phyloP scores from a whole-genome alignment of 2,797 vertebrate genomes.

The Brachyrhaphis roseni region DNA sequence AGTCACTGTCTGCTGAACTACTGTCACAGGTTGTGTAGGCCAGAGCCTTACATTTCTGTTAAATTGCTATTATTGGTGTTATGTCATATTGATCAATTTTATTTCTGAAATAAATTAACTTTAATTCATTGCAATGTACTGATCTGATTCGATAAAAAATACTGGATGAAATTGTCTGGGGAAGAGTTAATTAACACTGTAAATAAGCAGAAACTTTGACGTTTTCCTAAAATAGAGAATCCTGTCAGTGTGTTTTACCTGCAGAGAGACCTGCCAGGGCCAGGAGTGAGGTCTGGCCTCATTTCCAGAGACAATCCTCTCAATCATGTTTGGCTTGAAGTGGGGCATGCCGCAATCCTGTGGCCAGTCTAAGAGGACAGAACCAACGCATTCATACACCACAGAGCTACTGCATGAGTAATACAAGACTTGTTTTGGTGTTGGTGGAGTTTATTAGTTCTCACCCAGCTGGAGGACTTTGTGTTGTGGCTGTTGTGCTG shows the following conservation, averaged over 20 bases:
- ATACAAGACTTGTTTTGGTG: not conserved
- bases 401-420: not conserved
- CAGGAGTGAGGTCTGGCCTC: conserved; percentile 83
- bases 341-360: conserved; percentile 81
- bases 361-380: conserved; percentile 80
- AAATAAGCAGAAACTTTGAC: not conserved
- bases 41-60: not conserved
- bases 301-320: conserved; percentile 81
- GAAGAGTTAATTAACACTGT: no score
- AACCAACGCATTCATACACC: not conserved
- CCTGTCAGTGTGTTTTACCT: conserved; percentile 65
- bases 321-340: conserved; percentile 82
- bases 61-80: not conserved
- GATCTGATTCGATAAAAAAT: not conserved
- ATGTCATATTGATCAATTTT: not conserved
- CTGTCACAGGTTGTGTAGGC: not conserved
- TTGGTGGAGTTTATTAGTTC: conserved; percentile 21
- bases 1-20: not conserved
- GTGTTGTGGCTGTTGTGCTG: conserved; percentile 69
- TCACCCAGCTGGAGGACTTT: conserved; percentile 80
- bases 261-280: conserved; percentile 86
- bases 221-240: not conserved
- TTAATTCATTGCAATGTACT: not conserved
- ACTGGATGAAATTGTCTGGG: not conserved
- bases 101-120: not conserved